These are phyloP conservation scores for Pemphredon lugubris DNA, from an alignment of 2,888 invertebrate genomes.

Conservation along the genomic window DNA sequence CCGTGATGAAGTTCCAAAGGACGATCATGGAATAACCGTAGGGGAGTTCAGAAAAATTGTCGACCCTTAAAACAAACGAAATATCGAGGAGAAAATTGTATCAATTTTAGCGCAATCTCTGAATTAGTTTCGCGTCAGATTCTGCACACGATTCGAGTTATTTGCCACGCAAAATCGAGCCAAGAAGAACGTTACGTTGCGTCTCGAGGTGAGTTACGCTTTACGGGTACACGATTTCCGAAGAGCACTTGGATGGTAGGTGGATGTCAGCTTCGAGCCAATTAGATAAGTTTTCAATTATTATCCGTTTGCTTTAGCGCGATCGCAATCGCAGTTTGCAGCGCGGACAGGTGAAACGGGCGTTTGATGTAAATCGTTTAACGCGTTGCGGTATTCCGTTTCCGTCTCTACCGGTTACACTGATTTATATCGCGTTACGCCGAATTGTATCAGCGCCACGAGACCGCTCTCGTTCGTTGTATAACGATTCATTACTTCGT, in stretches of 20 bases:
- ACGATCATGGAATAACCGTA: too few relatives aligned
- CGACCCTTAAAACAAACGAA: background rate
- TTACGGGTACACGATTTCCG: constrained; percentile 17
- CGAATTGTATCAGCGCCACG: too few relatives aligned
- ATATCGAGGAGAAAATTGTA: constrained; percentile 1
- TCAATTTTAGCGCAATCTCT: background rate
- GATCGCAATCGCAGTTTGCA: constrained; percentile 19
- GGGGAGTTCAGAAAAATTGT: too few relatives aligned
- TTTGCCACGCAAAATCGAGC: constrained; percentile 24
- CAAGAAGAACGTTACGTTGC: constrained; percentile 5
- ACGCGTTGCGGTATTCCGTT: background rate
- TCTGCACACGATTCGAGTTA: constrained; percentile 11
- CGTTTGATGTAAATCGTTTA: background rate
- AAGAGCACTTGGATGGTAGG: constrained; percentile 12
- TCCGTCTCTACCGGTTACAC: too few relatives aligned
- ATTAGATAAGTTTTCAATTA: constrained; percentile 38
- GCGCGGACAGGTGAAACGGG: too few relatives aligned
- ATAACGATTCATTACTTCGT: too few relatives aligned
- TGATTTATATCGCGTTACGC: too few relatives aligned
- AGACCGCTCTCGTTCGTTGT: too few relatives aligned
- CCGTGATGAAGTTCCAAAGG: too few relatives aligned
- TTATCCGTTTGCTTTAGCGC: constrained; percentile 7
- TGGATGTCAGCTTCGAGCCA: constrained; percentile 19
- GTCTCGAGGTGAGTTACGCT: constrained; percentile 11
- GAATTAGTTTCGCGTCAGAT: constrained; percentile 6